These are phyloP conservation scores for Decapterus maruadsi DNA, from an alignment of 2,797 vertebrate genomes.

Conservation along the genomic window DNA sequence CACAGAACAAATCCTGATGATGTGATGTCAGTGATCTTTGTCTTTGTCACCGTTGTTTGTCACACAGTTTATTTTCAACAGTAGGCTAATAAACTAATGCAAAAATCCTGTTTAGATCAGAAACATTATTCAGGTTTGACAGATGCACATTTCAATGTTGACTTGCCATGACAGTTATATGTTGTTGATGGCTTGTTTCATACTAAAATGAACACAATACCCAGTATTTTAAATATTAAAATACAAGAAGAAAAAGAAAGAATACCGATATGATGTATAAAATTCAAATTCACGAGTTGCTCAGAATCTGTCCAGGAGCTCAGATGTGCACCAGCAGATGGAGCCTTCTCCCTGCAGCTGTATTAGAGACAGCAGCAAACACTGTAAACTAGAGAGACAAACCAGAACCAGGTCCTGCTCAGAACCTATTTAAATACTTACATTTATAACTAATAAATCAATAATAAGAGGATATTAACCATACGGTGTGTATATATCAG, in stretches of 20 bases:
- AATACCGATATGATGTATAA: neutral
- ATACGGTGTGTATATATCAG: neutral
- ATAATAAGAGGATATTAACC: neutral
- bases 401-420: neutral
- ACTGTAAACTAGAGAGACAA: neutral
- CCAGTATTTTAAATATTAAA: neutral
- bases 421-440: neutral
- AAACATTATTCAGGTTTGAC: too few species aligned
- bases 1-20: too few species aligned
- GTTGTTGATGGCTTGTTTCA: too few species aligned
- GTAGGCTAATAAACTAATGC: too few species aligned
- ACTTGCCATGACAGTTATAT: too few species aligned
- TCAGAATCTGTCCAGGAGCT: neutral
- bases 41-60: too few species aligned
- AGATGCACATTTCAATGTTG: too few species aligned
- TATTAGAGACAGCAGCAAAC: neutral
- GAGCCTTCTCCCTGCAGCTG: slow-evolving; percentile 67
- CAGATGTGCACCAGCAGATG: slow-evolving; percentile 67
- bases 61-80: too few species aligned
- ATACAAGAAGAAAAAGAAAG: neutral
- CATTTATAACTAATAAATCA: neutral
- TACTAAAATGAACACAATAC: too few species aligned
- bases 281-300: neutral
- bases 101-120: too few species aligned
- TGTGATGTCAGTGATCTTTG: too few species aligned